Evolutionary conservation across 2,113 vertebrate species (phyloP), one percentile per base, ranked within the genome.

Genomic region (Puffinus mauretanicus): DNA sequence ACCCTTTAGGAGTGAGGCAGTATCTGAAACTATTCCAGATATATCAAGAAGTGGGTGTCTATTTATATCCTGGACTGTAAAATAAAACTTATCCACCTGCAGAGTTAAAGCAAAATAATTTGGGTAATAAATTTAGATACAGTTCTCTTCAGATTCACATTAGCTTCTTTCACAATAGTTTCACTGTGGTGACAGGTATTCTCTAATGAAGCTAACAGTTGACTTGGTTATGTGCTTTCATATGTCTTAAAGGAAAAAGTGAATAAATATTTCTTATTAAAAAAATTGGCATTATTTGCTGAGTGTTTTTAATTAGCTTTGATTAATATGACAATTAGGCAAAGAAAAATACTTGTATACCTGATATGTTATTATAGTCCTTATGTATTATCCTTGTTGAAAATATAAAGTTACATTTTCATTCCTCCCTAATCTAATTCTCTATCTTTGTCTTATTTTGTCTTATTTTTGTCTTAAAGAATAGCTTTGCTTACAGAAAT

Each of bases 61-160:
- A 6, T 94, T 96, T 93, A 88, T 95, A 96, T 82, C 58, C 40
- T 85, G 96, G 90, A 80, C 87, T 91, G 78, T 76, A 62, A 95
- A 93, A 89, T 72, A 93, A 82, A 94, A 85, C 5, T 0, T 75
- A 95, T 69, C 73, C 70, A 93, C 90, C 87, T 96, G 92, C 78
- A 54, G 90, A 97, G 57, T 93, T 95, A 95, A 93, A 93, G 84
- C 57, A 80, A 93, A 93, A 95, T 90, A 82, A 34, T 65, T 87
- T 58, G n/a, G 57, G 71, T 95, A 88, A 88, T 96, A 96, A 79
- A 93, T 82, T 79, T 44, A 82, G 87, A 9, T 90, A 36, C 29
- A 44, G 14, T 88, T 82, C 52, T 89, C 51, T 77, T 94, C 88
- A 95, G 67, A 69, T 24, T 81, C 75, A 47, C 46, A 47, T 90